Base-by-base conservation (phyloP, 92 coral and sea anemone species). In the Chrysogorgia sp. region DNA sequence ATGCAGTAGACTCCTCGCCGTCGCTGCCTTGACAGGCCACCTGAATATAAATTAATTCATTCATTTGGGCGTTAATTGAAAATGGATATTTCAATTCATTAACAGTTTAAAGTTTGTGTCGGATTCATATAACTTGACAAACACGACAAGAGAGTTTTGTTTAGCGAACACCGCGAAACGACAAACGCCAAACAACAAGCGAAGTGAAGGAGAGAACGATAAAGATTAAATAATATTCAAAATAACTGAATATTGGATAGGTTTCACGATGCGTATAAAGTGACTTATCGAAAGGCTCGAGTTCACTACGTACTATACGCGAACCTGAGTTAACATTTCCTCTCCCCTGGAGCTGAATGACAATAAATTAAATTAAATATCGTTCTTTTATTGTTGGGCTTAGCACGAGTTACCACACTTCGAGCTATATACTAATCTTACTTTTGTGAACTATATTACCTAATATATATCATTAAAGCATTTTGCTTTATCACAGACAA, bases 41-140 rank as follows among this genome's bases (percentile, higher is more conserved):
- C 25, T 31, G 59, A 69, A 68, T 68, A 34, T 69, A 69, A 47
- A 69, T 69, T 35, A n/a, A 69, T 69, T 69, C 76, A 69, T 69
- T 69, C 76, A 69, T 69, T 69, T 69, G 76, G 29, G 76, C 33
- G 76, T 58, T 69, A 69, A 69, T 69, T 69, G 59, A 48, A 69
- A 69, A 69, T 69, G 34, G 60, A 69, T 45, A 69, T 69, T 69
- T 69, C 76, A 69, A 69, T 69, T 69, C 76, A 69, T 69, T 69
- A 49, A 69, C 59, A 48, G 40, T 69, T 45, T 69, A 69, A 47
- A 69, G 76, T 69, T 69, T 69, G 76, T 47, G 55, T 69, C 76
- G 76, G 59, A 69, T 69, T 37, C 48, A 28, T 48, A 47, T 69
- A 26, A 45, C 45, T 49, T 26, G 60, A 48, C 76, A 69, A 69